Evolutionary conservation across 2,888 invertebrate genomes (phyloP), one percentile per base, ranked within the genome.

Genomic region (Atrina japonica): DNA sequence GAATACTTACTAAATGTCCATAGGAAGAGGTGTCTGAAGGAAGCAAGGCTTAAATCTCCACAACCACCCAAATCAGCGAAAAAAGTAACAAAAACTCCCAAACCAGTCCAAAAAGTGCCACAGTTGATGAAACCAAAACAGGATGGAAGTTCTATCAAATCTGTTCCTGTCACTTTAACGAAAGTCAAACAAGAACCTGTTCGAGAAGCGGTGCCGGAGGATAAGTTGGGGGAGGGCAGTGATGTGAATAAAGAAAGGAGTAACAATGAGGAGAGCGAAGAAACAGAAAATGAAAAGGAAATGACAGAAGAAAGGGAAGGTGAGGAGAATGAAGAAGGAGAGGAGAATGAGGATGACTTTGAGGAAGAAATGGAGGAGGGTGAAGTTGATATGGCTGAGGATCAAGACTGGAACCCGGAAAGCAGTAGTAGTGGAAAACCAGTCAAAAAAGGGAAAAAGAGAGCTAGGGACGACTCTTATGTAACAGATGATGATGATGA

Each of bases 1-100:
- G 65, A 70, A 23, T 70, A 61, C 18, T 21, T 70, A 5, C n/a
- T 70, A 16, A 49, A 47, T 18, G 60, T 60, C 18, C 70, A 70
- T 27, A 11, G 47, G 21, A 66, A 49, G 29, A 61, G 43, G 21
- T 61, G 61, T 49, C 27, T 50, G 21, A 66, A 50, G 18, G 50
- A 58, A 27, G 35, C 59, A 11, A 43, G 47, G 29, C 6, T 66
- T 11, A 45, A 30, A 7, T 27, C 58, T 7, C 25, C 47, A 14
- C 30, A 25, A 11, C 25, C 27, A 3, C 49, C 58, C 16, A 66
- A 66, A 29, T n/a, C 52, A 3, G 21, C 43, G 9, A 50, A 59
- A 9, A 66, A 56, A 40, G 40, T 23, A 21, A 30, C 14, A 18
- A 30, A 6, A 21, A 29, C 45, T 1, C 45, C 11, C 21, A 2